phyloP scores from a whole-genome alignment of 1,140 invertebrate genomes.

The Lineus longissimus region DNA sequence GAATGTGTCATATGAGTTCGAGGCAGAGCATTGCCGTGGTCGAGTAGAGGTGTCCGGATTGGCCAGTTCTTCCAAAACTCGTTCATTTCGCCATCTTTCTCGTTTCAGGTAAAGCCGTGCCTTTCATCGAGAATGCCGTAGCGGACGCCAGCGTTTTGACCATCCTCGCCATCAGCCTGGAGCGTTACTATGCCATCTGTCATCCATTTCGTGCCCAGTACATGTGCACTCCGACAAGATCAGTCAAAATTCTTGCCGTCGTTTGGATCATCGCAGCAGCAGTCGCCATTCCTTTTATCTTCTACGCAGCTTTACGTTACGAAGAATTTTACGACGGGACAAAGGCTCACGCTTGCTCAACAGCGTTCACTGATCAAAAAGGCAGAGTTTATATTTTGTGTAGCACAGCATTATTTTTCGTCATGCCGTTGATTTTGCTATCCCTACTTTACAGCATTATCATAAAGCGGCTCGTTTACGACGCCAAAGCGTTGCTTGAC shows the following conservation, averaged over 20 bases:
- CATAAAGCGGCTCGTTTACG: conserved; percentile 71
- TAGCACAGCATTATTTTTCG: conserved; percentile 77
- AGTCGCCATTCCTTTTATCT: conserved; percentile 15
- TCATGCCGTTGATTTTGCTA: conserved; percentile 73
- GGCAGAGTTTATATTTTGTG: conserved; percentile 72
- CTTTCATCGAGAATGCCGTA: conserved; percentile 87
- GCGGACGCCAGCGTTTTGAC: conserved; percentile 89
- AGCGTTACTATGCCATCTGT: conserved; percentile 92
- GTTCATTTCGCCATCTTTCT: too few species aligned
- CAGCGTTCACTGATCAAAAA: conserved; percentile 54
- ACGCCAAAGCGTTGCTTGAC: conserved; percentile 5
- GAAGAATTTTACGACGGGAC: conserved; percentile 36
- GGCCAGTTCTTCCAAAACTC: too few species aligned
- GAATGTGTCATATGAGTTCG: too few species aligned
- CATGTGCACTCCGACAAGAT: background rate
- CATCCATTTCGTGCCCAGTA: conserved; percentile 67
- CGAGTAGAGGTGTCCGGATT: too few species aligned
- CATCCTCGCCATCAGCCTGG: conserved; percentile 82
- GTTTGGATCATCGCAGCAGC: conserved; percentile 22
- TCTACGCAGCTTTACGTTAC: background rate
- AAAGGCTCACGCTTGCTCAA: conserved; percentile 28
- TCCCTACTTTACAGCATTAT: conserved; percentile 79
- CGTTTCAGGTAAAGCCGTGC: conserved; percentile 65
- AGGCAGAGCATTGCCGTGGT: too few species aligned
- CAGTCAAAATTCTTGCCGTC: conserved; percentile 17